Conservation (phyloP, 2,113 vertebrate genomes). For the Uropsilus gracilis region DNA sequence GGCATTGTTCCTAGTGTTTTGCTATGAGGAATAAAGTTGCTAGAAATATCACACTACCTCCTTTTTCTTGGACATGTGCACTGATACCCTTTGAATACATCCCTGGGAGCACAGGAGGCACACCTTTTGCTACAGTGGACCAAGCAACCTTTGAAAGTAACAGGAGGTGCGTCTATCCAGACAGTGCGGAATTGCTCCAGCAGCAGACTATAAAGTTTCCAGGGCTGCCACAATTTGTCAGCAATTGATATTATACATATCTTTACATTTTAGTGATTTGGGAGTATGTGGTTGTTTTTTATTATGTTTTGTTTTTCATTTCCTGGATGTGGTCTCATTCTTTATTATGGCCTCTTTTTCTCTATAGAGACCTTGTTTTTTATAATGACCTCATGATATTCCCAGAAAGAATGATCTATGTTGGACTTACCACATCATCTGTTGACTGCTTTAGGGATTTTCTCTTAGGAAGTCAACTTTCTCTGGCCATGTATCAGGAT, state of each 20-base stretch:
- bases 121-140: neutral
- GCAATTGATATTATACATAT: neutral
- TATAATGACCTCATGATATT: accelerated
- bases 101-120: neutral
- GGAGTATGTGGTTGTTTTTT: neutral
- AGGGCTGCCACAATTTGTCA: neutral
- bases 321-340: neutral
- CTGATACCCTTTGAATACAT: neutral
- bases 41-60: neutral
- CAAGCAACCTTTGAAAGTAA: neutral
- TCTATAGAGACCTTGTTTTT: neutral
- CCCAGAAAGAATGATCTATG: neutral
- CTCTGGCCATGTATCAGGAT: neutral
- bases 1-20: neutral
- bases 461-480: neutral
- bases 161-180: accelerated
- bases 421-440: neutral
- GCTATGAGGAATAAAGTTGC: neutral
- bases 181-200: too few species aligned
- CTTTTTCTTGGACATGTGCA: neutral
- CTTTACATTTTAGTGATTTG: neutral
- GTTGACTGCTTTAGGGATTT: neutral
- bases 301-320: neutral
- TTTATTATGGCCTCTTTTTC: neutral
- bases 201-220: too few species aligned